These are phyloP conservation scores for Drosophila planitibia DNA, from an alignment of 2,888 invertebrate species.

Conservation along the genomic window DNA sequence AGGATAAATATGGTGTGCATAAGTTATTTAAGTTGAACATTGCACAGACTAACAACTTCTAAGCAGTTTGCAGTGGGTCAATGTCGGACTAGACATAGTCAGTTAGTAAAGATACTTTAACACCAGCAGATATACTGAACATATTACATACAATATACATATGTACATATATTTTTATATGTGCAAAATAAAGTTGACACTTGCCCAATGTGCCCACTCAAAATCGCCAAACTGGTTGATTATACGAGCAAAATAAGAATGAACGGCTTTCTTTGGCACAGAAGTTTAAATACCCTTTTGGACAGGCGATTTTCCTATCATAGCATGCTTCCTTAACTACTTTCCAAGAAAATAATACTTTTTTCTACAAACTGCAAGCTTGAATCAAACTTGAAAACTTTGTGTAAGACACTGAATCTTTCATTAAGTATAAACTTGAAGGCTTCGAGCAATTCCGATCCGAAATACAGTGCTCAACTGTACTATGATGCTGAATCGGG, in stretches of 20 bases:
- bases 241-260: constrained; percentile 9
- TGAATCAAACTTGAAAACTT: too few species aligned
- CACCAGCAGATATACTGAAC: background rate
- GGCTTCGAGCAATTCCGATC: background rate
- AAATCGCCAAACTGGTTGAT: constrained; percentile 42
- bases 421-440: too few species aligned
- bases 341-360: too few species aligned
- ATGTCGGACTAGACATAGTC: constrained; percentile 36
- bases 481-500: background rate
- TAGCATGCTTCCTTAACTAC: too few species aligned
- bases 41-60: background rate
- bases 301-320: background rate
- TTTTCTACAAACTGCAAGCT: too few species aligned
- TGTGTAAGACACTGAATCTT: too few species aligned
- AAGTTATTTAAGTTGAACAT: constrained; percentile 3
- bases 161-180: background rate
- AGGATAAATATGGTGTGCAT: background rate
- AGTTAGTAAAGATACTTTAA: background rate
- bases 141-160: background rate
- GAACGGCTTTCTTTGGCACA: background rate
- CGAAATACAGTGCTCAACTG: background rate
- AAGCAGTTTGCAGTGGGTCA: constrained; percentile 43
- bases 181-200: constrained; percentile 52
- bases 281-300: background rate
- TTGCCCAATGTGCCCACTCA: constrained; percentile 2